A percentile compares a stretch with the other conserved stretches of the same genome.
Conservation (phyloP, 2,797 vertebrate species). For the Rhinatrema bivittatum region DNA sequence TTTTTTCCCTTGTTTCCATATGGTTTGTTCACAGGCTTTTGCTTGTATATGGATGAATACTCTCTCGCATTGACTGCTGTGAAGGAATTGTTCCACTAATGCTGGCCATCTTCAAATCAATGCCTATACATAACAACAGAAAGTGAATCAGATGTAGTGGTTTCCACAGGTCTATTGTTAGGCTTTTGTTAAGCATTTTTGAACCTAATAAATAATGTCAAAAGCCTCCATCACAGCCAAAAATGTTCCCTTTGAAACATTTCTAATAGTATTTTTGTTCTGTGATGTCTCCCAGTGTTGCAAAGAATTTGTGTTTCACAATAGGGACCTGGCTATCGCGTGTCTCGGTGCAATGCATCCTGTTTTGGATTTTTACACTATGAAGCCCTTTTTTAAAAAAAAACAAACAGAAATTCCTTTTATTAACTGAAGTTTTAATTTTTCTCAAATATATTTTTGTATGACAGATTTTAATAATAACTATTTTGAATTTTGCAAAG, state of each 20-base stretch:
- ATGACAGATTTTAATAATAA: constrained; percentile 12
- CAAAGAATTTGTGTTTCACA: constrained; percentile 70
- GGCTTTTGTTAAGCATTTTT: constrained; percentile 67
- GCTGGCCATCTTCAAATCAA: constrained; percentile 65
- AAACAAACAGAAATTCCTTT: constrained; percentile 5
- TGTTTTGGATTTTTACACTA: constrained; percentile 6
- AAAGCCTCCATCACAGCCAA: constrained; percentile 69
- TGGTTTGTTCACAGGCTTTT: constrained; percentile 62
- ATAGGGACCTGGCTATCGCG: constrained; percentile 68
- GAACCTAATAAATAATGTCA: constrained; percentile 82
- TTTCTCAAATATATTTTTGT: neutral
- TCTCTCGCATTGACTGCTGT: constrained; percentile 55
- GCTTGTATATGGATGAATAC: constrained; percentile 53
- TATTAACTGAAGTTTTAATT: constrained; percentile 3
- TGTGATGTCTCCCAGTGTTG: constrained; percentile 64
- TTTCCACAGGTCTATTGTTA: constrained; percentile 68
- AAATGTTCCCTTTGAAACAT: constrained; percentile 77
- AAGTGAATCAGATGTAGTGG: constrained; percentile 69
- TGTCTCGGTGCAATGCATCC: constrained; percentile 37
- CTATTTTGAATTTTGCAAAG: constrained; percentile 7
- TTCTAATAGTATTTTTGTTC: constrained; percentile 83
- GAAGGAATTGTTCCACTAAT: constrained; percentile 62
- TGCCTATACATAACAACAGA: constrained; percentile 57
- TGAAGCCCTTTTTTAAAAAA: neutral
- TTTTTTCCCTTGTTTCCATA: constrained; percentile 45